Percentiles rank a stretch among this genome's conserved stretches.
These are phyloP conservation scores for Polietes domitor DNA, from an alignment of 2,888 invertebrate species.

Conservation along the genomic window DNA sequence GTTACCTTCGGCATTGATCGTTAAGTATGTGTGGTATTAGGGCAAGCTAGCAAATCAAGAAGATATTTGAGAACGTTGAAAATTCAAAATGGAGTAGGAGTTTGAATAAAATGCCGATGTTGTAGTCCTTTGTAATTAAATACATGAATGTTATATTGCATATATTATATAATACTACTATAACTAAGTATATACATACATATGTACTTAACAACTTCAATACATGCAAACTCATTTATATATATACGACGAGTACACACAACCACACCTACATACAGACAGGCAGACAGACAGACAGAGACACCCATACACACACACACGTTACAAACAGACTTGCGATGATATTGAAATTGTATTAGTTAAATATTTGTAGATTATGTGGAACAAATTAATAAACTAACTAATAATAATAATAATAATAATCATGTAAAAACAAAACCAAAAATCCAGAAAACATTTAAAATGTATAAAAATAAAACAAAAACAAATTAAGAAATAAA, in stretches of 20 bases:
- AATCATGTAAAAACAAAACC: slow-evolving; percentile 38
- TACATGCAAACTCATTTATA: background rate
- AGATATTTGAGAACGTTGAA: background rate
- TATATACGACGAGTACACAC: slow-evolving; percentile 34
- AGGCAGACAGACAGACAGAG: slow-evolving; percentile 19
- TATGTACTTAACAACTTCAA: slow-evolving; percentile 26
- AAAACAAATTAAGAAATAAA: slow-evolving; percentile 50
- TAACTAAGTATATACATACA: slow-evolving; percentile 49
- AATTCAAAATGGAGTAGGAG: background rate
- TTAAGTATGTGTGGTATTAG: too few relatives aligned
- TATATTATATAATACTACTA: slow-evolving; percentile 13
- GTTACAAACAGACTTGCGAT: slow-evolving; percentile 22
- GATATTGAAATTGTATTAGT: slow-evolving; percentile 46
- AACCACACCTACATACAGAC: slow-evolving; percentile 21
- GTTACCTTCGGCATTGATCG: background rate
- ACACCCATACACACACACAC: background rate
- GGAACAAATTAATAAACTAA: slow-evolving; percentile 61
- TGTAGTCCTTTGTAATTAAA: slow-evolving; percentile 25
- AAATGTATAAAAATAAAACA: slow-evolving; percentile 56
- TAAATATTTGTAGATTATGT: slow-evolving; percentile 64
- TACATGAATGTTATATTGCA: slow-evolving; percentile 14
- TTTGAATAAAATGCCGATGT: background rate
- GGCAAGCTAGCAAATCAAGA: background rate
- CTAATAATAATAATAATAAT: slow-evolving; percentile 56
- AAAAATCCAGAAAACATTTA: slow-evolving; percentile 47